Conservation (phyloP, 2,888 invertebrate genomes). For the Drosophila mercatorum region DNA sequence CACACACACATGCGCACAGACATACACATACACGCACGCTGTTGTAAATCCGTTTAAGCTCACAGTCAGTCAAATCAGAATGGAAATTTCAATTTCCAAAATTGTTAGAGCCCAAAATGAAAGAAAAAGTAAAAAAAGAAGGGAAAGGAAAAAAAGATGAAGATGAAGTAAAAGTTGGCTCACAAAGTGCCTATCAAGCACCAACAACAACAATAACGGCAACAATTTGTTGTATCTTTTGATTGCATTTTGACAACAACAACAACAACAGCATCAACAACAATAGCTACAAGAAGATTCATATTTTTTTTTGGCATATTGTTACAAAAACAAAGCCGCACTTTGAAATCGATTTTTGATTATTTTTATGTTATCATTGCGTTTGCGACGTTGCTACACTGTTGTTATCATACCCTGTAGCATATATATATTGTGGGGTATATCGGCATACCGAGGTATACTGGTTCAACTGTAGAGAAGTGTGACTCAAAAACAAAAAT, state of each 20-base stretch:
- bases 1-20: neutral
- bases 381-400: conserved; percentile 23
- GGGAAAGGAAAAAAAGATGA: neutral
- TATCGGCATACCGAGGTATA: too few species aligned
- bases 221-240: conserved; percentile 46
- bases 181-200: conserved; percentile 74
- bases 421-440: fast-evolving
- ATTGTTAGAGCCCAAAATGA: conserved; percentile 8
- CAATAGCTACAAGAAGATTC: conserved; percentile 23
- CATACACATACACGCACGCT: neutral
- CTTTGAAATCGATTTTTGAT: conserved; percentile 80
- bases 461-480: too few species aligned
- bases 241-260: conserved; percentile 75
- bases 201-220: conserved; percentile 41
- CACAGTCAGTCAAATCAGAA: conserved; percentile 44
- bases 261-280: conserved; percentile 34
- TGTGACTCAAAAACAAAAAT: too few species aligned
- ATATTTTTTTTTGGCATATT: conserved; percentile 58
- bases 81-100: conserved; percentile 64
- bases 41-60: conserved; percentile 56
- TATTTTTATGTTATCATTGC: conserved; percentile 77
- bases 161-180: conserved; percentile 56
- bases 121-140: conserved; percentile 32
- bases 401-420: conserved; percentile 30
- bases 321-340: conserved; percentile 71